Percentiles rank a stretch among this genome's conserved stretches.
phyloP scores from a whole-genome alignment of 1,140 invertebrate genomes.

The Cydia amplana region DNA sequence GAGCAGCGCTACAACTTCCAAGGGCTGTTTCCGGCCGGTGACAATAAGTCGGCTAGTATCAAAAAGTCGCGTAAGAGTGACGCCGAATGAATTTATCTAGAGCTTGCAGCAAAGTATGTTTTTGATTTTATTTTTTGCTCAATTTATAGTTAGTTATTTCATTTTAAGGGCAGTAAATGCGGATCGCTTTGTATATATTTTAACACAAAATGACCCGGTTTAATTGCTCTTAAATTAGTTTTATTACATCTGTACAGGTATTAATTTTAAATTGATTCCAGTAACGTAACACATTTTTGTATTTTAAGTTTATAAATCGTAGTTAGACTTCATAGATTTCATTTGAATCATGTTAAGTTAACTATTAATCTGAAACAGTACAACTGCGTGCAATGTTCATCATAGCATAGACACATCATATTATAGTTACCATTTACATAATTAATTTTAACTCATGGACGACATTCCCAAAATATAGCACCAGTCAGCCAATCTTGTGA shows the following conservation, averaged over 20 bases:
- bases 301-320: not conserved
- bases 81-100: conserved; percentile 32
- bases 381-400: not conserved
- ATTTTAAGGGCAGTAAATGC: not conserved
- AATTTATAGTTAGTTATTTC: not conserved
- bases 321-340: not conserved
- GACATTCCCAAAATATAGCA: too few species aligned
- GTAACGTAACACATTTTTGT: not conserved
- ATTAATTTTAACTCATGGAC: not conserved
- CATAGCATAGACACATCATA: not conserved
- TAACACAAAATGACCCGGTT: not conserved
- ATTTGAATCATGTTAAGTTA: not conserved
- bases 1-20: conserved; percentile 56
- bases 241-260: not conserved
- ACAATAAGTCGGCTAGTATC: conserved; percentile 50
- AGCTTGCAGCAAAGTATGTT: conserved; percentile 3
- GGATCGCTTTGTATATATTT: not conserved
- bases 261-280: not conserved
- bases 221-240: not conserved
- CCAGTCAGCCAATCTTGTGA: too few species aligned
- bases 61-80: conserved; percentile 60
- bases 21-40: conserved; percentile 56
- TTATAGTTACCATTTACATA: not conserved
- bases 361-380: not conserved
- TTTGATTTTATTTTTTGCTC: conserved; percentile 21